Evolutionary conservation across 2,888 invertebrate genomes (phyloP).

Genomic region (Cyclophora punctaria): DNA sequence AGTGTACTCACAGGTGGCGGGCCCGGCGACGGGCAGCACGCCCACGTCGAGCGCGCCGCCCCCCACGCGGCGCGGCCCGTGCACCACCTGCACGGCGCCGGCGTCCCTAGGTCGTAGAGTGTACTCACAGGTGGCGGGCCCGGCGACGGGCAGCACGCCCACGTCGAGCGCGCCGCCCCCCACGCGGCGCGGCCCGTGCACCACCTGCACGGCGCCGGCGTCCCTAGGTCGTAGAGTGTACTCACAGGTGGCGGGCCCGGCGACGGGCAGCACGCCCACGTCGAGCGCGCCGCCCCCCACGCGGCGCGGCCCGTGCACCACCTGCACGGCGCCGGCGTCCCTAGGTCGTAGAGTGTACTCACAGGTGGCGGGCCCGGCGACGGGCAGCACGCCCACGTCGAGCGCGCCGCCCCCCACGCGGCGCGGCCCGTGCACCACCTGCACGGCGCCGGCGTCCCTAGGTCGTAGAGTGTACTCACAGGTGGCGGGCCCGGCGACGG

Average conservation of each 20-base stretch:
- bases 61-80: slow-evolving; percentile 83
- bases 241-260: slow-evolving; percentile 88
- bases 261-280: slow-evolving; percentile 84
- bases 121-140: slow-evolving; percentile 86
- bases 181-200: slow-evolving; percentile 83
- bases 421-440: slow-evolving; percentile 80
- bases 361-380: slow-evolving; percentile 88
- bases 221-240: too few species aligned
- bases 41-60: slow-evolving; percentile 85
- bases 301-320: slow-evolving; percentile 82
- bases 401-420: slow-evolving; percentile 82
- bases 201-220: slow-evolving; percentile 78
- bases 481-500: slow-evolving; percentile 84
- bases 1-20: slow-evolving; percentile 84
- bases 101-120: too few species aligned
- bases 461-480: slow-evolving; percentile 75
- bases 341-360: slow-evolving; percentile 40
- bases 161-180: slow-evolving; percentile 82
- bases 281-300: slow-evolving; percentile 83
- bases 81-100: slow-evolving; percentile 78
- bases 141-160: slow-evolving; percentile 84
- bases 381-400: slow-evolving; percentile 85
- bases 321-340: slow-evolving; percentile 69
- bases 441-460: slow-evolving; percentile 65
- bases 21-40: slow-evolving; percentile 81